phyloP scores from a whole-genome alignment of 2,888 invertebrate species.

The Isoperla grammatica region DNA sequence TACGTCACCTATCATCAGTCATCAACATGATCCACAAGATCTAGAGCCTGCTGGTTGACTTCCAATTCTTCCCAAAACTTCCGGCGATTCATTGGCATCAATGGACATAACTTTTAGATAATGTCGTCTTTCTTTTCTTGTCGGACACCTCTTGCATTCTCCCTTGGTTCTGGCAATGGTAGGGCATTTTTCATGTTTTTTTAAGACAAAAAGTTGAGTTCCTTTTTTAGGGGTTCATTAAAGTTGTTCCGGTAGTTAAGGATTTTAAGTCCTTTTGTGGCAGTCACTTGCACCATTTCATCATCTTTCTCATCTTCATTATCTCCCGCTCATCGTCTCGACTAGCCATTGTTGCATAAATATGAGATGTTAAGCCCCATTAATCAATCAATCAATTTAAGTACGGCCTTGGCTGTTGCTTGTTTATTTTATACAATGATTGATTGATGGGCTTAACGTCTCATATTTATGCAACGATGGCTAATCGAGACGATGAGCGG shows the following conservation, averaged over 20 bases:
- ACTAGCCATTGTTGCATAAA: too few relatives aligned
- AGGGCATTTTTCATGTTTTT: not conserved
- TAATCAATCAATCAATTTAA: too few relatives aligned
- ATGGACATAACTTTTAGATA: not conserved
- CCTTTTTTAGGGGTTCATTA: not conserved
- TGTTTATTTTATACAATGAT: conserved; percentile 1
- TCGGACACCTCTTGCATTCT: not conserved
- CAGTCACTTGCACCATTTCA: conserved; percentile 1
- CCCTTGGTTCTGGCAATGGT: not conserved
- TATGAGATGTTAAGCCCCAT: too few relatives aligned
- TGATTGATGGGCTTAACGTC: too few relatives aligned
- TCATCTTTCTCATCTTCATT: too few relatives aligned
- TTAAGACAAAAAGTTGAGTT: not conserved
- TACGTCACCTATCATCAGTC: too few relatives aligned
- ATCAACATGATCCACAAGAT: too few relatives aligned
- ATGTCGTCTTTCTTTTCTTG: conserved; percentile 3
- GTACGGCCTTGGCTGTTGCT: not conserved
- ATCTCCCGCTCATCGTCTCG: too few relatives aligned
- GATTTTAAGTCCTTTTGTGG: not conserved
- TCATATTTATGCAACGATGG: too few relatives aligned
- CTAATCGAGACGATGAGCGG: too few relatives aligned
- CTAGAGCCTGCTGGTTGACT: too few relatives aligned
- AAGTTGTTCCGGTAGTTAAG: not conserved
- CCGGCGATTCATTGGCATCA: not conserved
- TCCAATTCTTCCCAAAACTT: conserved; percentile 1